Evolutionary conservation across 2,113 vertebrate species (phyloP), one percentile per base, ranked within the genome.

Genomic region (Sphaerodactylus townsendi): DNA sequence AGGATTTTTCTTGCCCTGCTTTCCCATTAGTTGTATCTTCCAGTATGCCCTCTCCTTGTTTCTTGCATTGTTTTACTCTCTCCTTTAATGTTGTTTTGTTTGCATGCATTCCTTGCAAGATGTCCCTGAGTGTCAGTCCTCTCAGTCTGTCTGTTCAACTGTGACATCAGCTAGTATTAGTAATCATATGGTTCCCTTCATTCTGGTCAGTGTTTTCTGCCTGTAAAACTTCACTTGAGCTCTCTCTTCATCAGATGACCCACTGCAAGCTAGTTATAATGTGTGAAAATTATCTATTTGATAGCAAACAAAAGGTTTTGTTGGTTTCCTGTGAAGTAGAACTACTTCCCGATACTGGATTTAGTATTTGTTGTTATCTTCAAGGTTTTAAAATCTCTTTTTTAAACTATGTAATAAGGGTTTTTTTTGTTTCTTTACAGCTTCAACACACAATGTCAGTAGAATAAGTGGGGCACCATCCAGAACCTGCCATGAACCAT

Each of bases 401-500:
- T 44, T 37, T 87, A 56, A 23, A 64, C 82, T 80, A 2, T 15
- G 44, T 65, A 92, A 4, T 92, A 85, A 89, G 3, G 28, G n/a
- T 41, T 15, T 17, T 86, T 44, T 80, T 76, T 73, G 0, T 90
- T 81, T 87, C 39, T 78, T 94, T 89, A 23, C 93, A 96, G 96
- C 71, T 87, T 85, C 82, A 71, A 64, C 53, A 83, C 86, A 96
- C 89, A 93, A 97, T 97, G 96, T 94, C 90, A 83, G 86, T 85
- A 80, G 90, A 94, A 62, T 98, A 96, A 96, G 92, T 84, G 75
- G 53, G 78, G 85, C 79, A 71, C 50, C 68, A 14, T 90, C 72
- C 88, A 90, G 87, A 93, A 92, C 87, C 91, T 95, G 93, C 95
- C 96, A 98, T 99, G 97, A 98, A 96, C 95, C 96, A 96, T 89